phyloP scores from a whole-genome alignment of 2,113 vertebrate species.

The Madoqua kirkii region DNA sequence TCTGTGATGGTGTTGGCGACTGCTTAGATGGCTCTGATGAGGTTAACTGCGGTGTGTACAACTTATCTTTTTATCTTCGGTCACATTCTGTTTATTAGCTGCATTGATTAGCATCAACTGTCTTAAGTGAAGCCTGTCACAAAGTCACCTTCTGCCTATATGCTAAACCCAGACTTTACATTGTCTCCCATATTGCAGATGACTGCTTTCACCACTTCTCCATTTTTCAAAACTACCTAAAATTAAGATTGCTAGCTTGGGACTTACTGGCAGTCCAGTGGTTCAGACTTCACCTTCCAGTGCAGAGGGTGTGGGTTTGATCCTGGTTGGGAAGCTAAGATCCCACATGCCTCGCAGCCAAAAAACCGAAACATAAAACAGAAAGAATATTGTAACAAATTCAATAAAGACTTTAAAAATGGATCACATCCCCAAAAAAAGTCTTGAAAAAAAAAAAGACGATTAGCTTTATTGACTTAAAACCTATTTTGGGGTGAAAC shows the following conservation, averaged over 20 bases:
- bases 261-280: not conserved
- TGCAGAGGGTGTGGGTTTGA: not conserved
- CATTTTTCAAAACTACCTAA: not conserved
- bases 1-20: constrained; percentile 87
- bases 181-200: not conserved
- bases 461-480: not conserved
- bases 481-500: not conserved
- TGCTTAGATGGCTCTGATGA: constrained; percentile 93
- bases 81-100: not conserved
- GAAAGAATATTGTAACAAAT: not conserved
- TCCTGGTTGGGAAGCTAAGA: not conserved
- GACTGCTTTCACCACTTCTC: not conserved
- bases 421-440: not conserved
- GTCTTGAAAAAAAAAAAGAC: not conserved
- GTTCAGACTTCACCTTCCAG: not conserved
- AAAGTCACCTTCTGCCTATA: too few species aligned
- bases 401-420: not conserved
- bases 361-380: not conserved
- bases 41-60: constrained; percentile 83
- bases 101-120: not conserved
- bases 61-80: not conserved
- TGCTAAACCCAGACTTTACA: not conserved
- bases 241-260: not conserved
- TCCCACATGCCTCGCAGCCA: not conserved
- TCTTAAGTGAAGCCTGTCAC: not conserved